These are phyloP conservation scores for Pachyramphus minor DNA, from an alignment of 2,113 vertebrate species.

Conservation along the genomic window DNA sequence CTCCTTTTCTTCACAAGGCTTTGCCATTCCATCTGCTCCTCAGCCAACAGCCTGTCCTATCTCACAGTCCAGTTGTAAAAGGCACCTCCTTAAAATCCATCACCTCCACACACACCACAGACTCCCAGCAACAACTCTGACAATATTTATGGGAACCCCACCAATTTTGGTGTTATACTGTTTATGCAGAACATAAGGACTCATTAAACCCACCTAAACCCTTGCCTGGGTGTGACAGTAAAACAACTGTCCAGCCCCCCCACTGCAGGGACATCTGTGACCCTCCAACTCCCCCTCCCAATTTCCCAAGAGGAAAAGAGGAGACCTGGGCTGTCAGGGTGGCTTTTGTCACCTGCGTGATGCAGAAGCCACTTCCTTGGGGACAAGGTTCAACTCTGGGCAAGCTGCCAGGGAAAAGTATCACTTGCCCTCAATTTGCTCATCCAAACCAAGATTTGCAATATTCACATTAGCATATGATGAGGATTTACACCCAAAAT, in stretches of 20 bases:
- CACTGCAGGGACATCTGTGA: fast-evolving
- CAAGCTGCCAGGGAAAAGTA: background rate
- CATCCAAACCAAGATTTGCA: background rate
- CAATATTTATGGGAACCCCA: background rate
- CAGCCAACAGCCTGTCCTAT: background rate
- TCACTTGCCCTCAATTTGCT: too few species aligned
- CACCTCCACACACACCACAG: fast-evolving
- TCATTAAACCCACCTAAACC: background rate
- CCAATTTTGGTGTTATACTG: fast-evolving
- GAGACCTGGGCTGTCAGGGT: fast-evolving
- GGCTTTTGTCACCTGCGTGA: background rate
- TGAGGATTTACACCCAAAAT: background rate
- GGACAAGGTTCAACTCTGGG: background rate
- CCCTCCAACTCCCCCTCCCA: background rate
- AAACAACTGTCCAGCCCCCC: background rate
- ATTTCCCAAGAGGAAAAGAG: background rate
- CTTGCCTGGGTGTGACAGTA: fast-evolving
- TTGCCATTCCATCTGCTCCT: background rate
- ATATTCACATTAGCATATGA: background rate
- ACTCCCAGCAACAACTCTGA: background rate
- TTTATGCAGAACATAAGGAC: fast-evolving
- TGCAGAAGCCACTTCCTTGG: background rate
- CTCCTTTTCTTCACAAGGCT: background rate
- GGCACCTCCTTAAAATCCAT: background rate
- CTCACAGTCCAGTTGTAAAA: background rate